Conservation (phyloP, 2,888 invertebrate species). For the Microctonus hyperodae region DNA sequence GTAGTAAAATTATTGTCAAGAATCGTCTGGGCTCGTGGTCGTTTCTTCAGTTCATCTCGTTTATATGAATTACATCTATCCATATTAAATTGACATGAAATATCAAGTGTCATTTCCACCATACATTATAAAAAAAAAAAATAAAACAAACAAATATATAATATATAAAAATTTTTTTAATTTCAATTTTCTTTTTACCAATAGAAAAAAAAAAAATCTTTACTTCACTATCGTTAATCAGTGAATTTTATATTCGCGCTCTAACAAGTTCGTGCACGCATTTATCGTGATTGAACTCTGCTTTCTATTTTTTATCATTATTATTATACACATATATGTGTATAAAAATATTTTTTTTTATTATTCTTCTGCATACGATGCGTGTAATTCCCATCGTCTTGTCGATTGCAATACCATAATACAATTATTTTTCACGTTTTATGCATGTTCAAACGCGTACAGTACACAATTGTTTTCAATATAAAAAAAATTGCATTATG, state of each 20-base stretch:
- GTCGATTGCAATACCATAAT: slow-evolving; percentile 30
- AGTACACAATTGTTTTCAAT: background rate
- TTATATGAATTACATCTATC: background rate
- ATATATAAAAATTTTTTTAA: background rate
- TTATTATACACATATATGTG: too few relatives aligned
- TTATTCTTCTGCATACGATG: background rate
- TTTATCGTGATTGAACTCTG: slow-evolving; percentile 37
- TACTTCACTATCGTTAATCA: background rate
- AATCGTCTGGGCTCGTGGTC: background rate
- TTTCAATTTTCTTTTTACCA: background rate
- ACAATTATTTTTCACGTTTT: slow-evolving; percentile 21
- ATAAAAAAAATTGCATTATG: background rate
- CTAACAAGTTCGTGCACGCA: slow-evolving; percentile 18
- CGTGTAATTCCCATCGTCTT: slow-evolving; percentile 32
- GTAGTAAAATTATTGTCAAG: background rate
- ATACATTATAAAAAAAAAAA: background rate
- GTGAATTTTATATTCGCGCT: slow-evolving; percentile 11
- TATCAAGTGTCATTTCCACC: background rate
- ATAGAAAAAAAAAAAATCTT: background rate
- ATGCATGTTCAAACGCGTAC: background rate
- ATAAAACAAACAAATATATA: too few relatives aligned
- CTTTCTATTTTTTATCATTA: slow-evolving; percentile 35
- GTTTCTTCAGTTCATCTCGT: background rate
- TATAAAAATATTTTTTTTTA: slow-evolving; percentile 3
- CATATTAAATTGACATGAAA: background rate